Base-by-base conservation (phyloP, 1,140 invertebrate genomes). In the Kradibia gibbosae region DNA sequence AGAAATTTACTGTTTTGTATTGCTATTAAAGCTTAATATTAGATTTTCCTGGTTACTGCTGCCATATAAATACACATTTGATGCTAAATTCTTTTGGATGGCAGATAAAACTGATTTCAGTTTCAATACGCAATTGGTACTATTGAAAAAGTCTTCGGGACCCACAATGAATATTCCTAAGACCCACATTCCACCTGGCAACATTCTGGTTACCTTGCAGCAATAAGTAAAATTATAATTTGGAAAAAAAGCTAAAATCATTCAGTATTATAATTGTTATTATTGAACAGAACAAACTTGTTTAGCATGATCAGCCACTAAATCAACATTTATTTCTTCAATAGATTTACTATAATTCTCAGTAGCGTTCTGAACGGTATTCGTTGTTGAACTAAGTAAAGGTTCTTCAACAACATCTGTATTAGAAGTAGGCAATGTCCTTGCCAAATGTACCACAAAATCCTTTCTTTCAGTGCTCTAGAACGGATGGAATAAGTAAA, bases 141-240 rank as follows among this genome's bases (percentile, higher is more conserved):
- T 91, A 60, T 90, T 92, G 86, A 95, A 93, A 83, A 93, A 91
- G 86, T 95, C 93, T 83, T 93, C 92, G 85, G 94, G 93, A 31
- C 93, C 93, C 50, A 94, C 91, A 28, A 94, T 87, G 85, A 93
- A 93, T 86, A 93, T 88, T 80, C 93, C 95, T 84, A 96, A 91
- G 67, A 97, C 94, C 90, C 93, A 93, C 91, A 96, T 93, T 34
- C 96, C 96, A 62, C 96, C 96, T 55, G 96, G 95, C 71, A 97
- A 89, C 96, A 97, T 97, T 89, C 95, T 93, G 3, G 94, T 95
- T 0, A 96, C 93, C 93, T 94, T 82, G 36, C 36, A 74, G 80
- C 39, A 79, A 72, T 73, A 31, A 78, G 80, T 50, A 78, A 17
- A 77, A 5, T 22, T 80, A 36, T 50, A 55, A 78, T 80, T 81